phyloP scores from a whole-genome alignment of 2,797 vertebrate species.

The Zenarchopterus dispar region DNA sequence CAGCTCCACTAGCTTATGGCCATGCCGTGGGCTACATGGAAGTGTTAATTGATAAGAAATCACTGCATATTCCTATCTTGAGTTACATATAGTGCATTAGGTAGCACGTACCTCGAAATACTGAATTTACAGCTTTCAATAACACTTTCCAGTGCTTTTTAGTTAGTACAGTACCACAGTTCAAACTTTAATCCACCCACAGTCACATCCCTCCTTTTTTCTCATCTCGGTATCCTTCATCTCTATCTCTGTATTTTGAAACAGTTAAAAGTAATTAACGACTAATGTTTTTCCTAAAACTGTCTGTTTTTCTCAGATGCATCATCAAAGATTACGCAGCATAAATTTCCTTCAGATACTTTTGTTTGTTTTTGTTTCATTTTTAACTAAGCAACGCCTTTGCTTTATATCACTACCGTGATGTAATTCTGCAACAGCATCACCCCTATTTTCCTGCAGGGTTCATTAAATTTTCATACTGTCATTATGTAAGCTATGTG shows the following conservation, averaged over 20 bases:
- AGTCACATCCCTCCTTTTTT: neutral
- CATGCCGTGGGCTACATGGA: no score
- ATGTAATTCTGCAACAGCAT: conserved; percentile 19
- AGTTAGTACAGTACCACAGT: conserved; percentile 7
- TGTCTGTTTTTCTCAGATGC: no score
- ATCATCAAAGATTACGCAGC: no score
- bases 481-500: conserved; percentile 41
- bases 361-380: conserved; percentile 19
- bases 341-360: no score
- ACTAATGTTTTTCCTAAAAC: no score
- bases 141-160: conserved; percentile 21
- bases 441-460: conserved; percentile 19
- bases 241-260: neutral
- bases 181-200: conserved; percentile 19
- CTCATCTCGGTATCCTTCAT: conserved; percentile 8
- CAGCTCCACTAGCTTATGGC: no score
- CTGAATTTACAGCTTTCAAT: conserved; percentile 50
- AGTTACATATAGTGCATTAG: conserved; percentile 43
- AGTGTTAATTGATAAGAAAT: conserved; percentile 6
- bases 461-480: conserved; percentile 64
- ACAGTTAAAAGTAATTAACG: no score
- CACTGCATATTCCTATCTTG: conserved; percentile 30
- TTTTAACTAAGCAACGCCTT: conserved; percentile 1
- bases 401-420: conserved; percentile 5
- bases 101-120: conserved; percentile 42